Percentiles rank a stretch among this genome's conserved stretches.
phyloP scores from a whole-genome alignment of 2,888 invertebrate species.

The Rutpela maculata region DNA sequence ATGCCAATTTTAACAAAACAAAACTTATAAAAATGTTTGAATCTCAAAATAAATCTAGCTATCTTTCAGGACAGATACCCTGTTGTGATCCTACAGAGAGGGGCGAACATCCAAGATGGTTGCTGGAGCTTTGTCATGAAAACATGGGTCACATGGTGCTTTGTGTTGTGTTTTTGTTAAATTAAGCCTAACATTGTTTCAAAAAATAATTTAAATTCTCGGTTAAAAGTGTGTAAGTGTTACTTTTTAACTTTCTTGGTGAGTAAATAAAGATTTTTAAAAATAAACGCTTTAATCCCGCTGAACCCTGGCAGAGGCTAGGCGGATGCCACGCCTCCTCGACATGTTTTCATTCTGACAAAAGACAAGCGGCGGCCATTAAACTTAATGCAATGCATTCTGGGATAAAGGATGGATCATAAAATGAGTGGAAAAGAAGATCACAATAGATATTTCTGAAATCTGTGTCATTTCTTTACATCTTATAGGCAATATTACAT shows the following conservation, averaged over 20 bases:
- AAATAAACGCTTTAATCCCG: conserved; percentile 27
- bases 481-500: neutral
- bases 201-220: conserved; percentile 11
- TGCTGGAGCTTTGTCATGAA: conserved; percentile 59
- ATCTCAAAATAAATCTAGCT: conserved; percentile 54
- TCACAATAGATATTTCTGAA: conserved; percentile 15
- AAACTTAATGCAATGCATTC: conserved; percentile 64
- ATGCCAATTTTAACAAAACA: conserved; percentile 56
- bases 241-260: conserved; percentile 19
- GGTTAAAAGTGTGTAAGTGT: conserved; percentile 15
- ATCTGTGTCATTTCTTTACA: neutral
- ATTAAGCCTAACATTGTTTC: conserved; percentile 13
- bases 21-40: conserved; percentile 57
- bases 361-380: conserved; percentile 70
- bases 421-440: conserved; percentile 46
- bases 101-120: conserved; percentile 68
- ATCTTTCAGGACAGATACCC: conserved; percentile 48
- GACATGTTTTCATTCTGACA: conserved; percentile 67
- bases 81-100: conserved; percentile 58
- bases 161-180: conserved; percentile 26
- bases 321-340: conserved; percentile 68
- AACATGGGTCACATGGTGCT: conserved; percentile 52
- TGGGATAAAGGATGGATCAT: conserved; percentile 60
- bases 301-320: conserved; percentile 55
- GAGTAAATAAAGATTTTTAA: conserved; percentile 27